These are phyloP conservation scores for Ochotona princeps DNA, from an alignment of 2,113 vertebrate species.

Conservation along the genomic window DNA sequence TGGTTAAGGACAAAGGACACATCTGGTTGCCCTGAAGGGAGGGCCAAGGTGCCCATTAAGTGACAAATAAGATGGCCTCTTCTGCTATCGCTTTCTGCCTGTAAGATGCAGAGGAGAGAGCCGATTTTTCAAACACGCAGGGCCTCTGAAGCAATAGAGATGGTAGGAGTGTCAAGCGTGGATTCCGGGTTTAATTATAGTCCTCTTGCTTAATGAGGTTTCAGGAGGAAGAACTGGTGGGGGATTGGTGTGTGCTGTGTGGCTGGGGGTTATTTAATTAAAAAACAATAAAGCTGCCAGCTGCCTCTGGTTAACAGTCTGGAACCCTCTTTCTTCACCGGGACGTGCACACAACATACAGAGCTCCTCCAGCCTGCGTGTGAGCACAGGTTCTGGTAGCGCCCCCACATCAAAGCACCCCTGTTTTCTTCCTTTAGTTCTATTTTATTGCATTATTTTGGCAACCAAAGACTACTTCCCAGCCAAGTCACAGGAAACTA, in stretches of 20 bases:
- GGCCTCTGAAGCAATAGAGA: conserved; percentile 35
- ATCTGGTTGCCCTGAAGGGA: conserved; percentile 63
- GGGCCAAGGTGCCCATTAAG: conserved; percentile 55
- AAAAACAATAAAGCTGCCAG: conserved; percentile 88
- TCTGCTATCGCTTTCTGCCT: conserved; percentile 33
- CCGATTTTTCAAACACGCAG: conserved; percentile 65
- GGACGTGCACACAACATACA: conserved; percentile 25
- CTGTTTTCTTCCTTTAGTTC: conserved; percentile 24
- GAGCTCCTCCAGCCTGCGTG: conserved; percentile 30
- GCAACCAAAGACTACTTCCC: background rate
- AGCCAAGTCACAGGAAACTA: background rate
- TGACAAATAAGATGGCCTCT: conserved; percentile 72
- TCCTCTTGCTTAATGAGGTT: conserved; percentile 86
- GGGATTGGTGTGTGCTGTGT: conserved; percentile 77
- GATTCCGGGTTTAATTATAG: conserved; percentile 85
- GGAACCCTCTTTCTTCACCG: conserved; percentile 74
- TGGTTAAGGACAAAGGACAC: conserved; percentile 51
- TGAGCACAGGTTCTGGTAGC: background rate
- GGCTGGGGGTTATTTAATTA: conserved; percentile 87
- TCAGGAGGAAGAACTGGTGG: conserved; percentile 74
- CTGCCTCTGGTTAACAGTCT: conserved; percentile 84
- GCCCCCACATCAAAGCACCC: background rate
- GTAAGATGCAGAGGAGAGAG: background rate
- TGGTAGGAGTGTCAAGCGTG: conserved; percentile 73
- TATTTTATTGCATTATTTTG: too few relatives aligned